Evolutionary conservation across 2,113 vertebrate species (phyloP).

Genomic region (Psilopsiagon aymara): DNA sequence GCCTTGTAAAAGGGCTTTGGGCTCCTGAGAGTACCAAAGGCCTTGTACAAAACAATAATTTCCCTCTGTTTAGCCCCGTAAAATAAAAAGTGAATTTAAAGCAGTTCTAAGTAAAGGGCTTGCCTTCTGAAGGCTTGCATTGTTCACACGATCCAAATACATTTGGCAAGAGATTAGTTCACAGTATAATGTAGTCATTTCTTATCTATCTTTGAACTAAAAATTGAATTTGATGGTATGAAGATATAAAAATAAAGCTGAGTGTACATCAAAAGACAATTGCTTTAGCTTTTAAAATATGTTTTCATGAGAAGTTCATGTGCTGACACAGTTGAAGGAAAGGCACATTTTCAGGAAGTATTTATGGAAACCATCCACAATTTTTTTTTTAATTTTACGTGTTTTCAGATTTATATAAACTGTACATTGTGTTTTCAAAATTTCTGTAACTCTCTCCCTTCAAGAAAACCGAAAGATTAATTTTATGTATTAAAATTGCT

Average conservation of each 20-base stretch:
- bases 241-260: not conserved
- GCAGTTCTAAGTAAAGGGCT: not conserved
- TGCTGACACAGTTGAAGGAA: not conserved
- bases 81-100: not conserved
- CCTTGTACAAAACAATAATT: not conserved
- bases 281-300: not conserved
- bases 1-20: not conserved
- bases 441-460: not conserved
- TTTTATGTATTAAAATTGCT: not conserved
- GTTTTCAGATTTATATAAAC: not conserved
- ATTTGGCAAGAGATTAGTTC: not conserved
- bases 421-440: not conserved
- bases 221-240: not conserved
- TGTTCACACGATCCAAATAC: not conserved
- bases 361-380: not conserved
- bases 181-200: not conserved
- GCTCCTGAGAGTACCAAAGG: not conserved
- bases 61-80: not conserved
- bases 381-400: not conserved
- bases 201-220: not conserved
- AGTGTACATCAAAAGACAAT: not conserved
- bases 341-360: not conserved
- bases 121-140: not conserved
- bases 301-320: not conserved
- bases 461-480: not conserved